Conservation (phyloP, 1,140 invertebrate species). For the Pygmarrhopalites habei region DNA sequence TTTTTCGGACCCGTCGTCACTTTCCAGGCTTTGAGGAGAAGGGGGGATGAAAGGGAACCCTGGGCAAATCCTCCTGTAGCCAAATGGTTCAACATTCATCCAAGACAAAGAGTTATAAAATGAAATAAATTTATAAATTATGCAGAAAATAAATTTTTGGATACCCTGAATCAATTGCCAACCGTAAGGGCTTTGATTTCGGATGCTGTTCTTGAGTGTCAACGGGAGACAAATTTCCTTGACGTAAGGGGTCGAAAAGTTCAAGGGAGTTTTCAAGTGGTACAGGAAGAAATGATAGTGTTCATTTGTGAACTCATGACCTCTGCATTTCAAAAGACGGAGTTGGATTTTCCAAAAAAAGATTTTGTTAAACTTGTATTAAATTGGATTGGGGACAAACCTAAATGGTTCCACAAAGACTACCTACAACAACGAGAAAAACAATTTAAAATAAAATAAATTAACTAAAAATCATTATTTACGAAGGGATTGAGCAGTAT, state of each 20-base stretch:
- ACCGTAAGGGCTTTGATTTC: not conserved
- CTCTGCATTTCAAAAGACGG: no score
- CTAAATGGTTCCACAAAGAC: slow-evolving; percentile 21
- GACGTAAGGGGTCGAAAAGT: slow-evolving; percentile 31
- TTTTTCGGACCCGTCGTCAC: slow-evolving; percentile 15
- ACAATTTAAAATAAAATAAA: no score
- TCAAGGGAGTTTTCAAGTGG: slow-evolving; percentile 31
- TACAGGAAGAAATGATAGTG: slow-evolving; percentile 26
- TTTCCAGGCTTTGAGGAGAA: slow-evolving; percentile 9
- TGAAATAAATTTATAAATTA: no score
- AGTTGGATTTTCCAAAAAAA: no score
- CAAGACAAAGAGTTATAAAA: no score
- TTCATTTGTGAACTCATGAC: slow-evolving; percentile 11
- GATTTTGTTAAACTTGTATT: no score
- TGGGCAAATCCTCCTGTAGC: slow-evolving; percentile 23
- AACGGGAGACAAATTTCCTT: slow-evolving; percentile 20
- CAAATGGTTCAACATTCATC: slow-evolving; percentile 8
- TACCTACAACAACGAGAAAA: no score
- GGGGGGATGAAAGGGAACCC: not conserved
- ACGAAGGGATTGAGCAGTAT: no score
- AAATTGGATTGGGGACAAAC: no score
- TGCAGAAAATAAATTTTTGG: no score
- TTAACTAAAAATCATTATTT: no score
- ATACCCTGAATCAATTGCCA: not conserved
- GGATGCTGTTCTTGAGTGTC: not conserved